phyloP scores from a whole-genome alignment of 1,140 invertebrate species.

The Conus ventricosus region DNA sequence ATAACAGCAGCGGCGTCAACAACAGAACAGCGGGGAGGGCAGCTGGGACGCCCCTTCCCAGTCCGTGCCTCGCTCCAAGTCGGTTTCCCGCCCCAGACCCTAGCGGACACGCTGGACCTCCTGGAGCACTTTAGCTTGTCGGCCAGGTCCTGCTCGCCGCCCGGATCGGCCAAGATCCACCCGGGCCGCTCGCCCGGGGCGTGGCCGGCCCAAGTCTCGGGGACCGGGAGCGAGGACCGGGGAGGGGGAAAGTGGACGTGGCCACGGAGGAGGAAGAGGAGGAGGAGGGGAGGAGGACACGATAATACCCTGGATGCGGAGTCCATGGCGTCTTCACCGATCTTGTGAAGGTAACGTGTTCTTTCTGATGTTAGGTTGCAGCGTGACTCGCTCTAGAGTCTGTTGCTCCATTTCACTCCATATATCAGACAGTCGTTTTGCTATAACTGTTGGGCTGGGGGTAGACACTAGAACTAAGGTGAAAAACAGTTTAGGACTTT shows the following conservation, averaged over 20 bases:
- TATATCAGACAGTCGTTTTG: too few species aligned
- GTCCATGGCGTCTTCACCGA: conserved; percentile 30
- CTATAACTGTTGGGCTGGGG: too few species aligned
- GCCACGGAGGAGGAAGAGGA: conserved; percentile 4
- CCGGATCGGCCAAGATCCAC: neutral
- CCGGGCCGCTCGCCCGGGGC: conserved; percentile 4
- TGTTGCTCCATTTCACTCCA: too few species aligned
- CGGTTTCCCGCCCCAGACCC: neutral
- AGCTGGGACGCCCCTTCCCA: neutral
- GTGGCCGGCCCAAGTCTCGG: conserved; percentile 10
- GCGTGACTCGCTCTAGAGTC: too few species aligned
- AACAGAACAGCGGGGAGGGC: conserved; percentile 2
- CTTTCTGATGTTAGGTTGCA: too few species aligned
- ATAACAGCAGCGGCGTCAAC: neutral
- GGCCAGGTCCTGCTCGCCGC: neutral
- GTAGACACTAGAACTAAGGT: too few species aligned
- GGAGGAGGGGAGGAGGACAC: neutral
- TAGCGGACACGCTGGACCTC: neutral
- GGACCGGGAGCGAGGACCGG: neutral
- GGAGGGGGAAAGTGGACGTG: neutral
- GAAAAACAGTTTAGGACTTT: too few species aligned
- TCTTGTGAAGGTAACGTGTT: conserved; percentile 13
- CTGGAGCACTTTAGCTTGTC: neutral
- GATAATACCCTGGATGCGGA: conserved; percentile 29
- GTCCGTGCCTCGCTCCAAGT: neutral